Evolutionary conservation across 2,797 vertebrate species (phyloP).

Genomic region (Lacerta viridis): DNA sequence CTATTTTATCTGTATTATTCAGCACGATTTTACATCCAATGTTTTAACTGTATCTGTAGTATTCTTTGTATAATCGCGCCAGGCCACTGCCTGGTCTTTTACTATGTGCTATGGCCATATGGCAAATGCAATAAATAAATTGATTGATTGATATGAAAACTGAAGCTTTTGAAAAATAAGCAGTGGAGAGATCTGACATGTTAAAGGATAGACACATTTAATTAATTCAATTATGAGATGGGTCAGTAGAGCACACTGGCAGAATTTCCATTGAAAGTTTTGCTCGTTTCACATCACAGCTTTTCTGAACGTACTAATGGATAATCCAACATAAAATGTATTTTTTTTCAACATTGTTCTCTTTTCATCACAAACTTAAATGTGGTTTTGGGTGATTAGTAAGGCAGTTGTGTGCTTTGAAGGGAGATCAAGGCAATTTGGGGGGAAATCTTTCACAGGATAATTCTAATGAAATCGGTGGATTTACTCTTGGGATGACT

Average conservation of each 20-base stretch:
- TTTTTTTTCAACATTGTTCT: background rate
- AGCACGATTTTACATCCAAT: too few relatives aligned
- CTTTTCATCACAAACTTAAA: background rate
- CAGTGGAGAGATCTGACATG: background rate
- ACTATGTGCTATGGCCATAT: too few relatives aligned
- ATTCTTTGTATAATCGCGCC: too few relatives aligned
- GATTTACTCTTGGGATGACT: background rate
- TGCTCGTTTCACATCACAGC: background rate
- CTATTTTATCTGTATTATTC: too few relatives aligned
- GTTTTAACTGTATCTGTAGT: too few relatives aligned
- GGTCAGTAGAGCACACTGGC: background rate
- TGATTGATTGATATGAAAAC: background rate
- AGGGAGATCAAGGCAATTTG: slow-evolving; percentile 7
- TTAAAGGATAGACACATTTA: background rate
- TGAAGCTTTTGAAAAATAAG: background rate
- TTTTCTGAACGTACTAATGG: background rate
- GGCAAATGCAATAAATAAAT: too few relatives aligned
- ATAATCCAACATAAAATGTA: background rate
- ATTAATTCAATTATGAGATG: background rate
- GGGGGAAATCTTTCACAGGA: background rate
- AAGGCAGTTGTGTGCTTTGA: slow-evolving; percentile 8
- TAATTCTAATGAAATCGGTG: background rate
- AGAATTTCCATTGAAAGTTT: background rate
- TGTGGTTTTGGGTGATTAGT: background rate
- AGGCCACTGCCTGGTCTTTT: too few relatives aligned